A percentile compares a stretch with the other conserved stretches of the same genome.
Conservation (phyloP, 1,140 invertebrate genomes). For the Notospermus geniculatus region DNA sequence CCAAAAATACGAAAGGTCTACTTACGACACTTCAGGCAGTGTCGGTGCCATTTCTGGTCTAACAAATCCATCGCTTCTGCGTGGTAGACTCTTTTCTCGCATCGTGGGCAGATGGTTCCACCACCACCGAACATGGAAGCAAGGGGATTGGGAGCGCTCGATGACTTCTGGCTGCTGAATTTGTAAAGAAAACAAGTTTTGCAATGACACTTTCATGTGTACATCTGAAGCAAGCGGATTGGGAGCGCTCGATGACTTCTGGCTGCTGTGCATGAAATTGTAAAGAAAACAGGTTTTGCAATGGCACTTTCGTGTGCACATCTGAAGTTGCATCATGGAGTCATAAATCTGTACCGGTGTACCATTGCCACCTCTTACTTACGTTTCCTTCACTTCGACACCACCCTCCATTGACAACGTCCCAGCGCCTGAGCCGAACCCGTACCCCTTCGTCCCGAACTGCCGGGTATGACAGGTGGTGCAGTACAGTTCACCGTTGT, state of each 20-base stretch:
- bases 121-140: conserved; percentile 38
- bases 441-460: neutral
- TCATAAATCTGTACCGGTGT: no score
- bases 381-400: neutral
- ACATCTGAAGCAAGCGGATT: neutral
- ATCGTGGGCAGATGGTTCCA: conserved; percentile 55
- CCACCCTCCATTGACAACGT: neutral
- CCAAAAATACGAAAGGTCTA: no score
- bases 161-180: neutral
- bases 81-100: conserved; percentile 62
- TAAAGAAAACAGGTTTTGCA: no score
- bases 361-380: no score
- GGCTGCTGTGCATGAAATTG: no score
- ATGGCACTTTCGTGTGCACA: no score
- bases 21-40: conserved; percentile 98
- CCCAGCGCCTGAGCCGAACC: neutral
- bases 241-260: neutral
- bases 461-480: neutral
- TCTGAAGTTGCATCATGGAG: no score
- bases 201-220: no score
- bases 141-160: neutral
- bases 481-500: neutral
- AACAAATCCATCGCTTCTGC: conserved; percentile 61
- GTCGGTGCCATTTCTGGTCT: conserved; percentile 97
- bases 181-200: no score